Evolutionary conservation across 1,140 invertebrate genomes (phyloP), one percentile per base, ranked within the genome.

Genomic region (Lerema accius): DNA sequence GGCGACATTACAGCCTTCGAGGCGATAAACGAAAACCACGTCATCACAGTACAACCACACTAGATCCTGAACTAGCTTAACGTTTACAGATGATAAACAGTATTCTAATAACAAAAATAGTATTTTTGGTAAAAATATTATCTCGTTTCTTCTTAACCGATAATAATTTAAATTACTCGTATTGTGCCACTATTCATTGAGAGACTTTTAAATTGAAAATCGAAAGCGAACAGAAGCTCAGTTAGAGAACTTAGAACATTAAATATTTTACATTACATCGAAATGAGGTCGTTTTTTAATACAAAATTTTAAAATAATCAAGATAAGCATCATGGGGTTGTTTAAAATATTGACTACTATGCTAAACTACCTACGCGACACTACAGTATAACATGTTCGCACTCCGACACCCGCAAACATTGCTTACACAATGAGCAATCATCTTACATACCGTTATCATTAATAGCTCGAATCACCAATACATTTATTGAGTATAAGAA

Each of bases 31-130:
- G 49, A 69, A 74, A 79, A 76, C 40, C 67, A 37, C n/a, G n/a
- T 11, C 74, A 88, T 88, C 83, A 88, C 83, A 88, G 83, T 82
- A 83, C 80, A 75, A 82, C 83, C 73, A 76, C 74, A 77, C 74
- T 76, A 83, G 76, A 82, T 72, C 69, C 62, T 77, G 76, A 79
- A 73, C 76, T 82, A 80, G 76, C 77, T 84, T 83, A 82, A 66
- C 46, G 62, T 74, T 81, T 70, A 78, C 67, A 82, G 61, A 71
- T 75, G 67, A 78, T 79, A 75, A 82, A 85, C 77, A 82, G 78
- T 84, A 84, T 60, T 77, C 77, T 84, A 85, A 82, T 86, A 86
- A 89, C 78, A 89, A 89, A 88, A 89, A 86, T 89, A 89, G 72
- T 70, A 80, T 79, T 78, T 80, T 89, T 84, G 80, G 78, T 82